Evolutionary conservation across 2,888 invertebrate species (phyloP).

Genomic region (Neocrepidodera transversa): DNA sequence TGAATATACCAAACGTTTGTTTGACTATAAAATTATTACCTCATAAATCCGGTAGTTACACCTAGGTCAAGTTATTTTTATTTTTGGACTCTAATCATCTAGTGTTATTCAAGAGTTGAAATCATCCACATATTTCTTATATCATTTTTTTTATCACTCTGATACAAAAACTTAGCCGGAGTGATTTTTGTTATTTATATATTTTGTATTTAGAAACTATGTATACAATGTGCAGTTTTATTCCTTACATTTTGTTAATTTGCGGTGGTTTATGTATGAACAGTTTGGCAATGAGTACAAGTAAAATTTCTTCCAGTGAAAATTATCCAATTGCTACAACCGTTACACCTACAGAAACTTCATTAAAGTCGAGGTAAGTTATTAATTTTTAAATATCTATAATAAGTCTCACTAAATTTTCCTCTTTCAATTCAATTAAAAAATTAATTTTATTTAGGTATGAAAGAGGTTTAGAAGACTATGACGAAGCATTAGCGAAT

Average conservation of each 20-base stretch:
- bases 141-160: slow-evolving; percentile 11
- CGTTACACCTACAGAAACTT: slow-evolving; percentile 30
- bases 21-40: slow-evolving; percentile 52
- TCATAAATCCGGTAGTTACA: slow-evolving; percentile 52
- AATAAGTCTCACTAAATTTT: neutral
- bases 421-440: too few relatives aligned
- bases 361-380: slow-evolving; percentile 47
- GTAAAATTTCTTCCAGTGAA: slow-evolving; percentile 35
- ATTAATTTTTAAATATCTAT: too few relatives aligned
- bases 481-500: slow-evolving; percentile 52
- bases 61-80: slow-evolving; percentile 43
- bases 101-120: slow-evolving; percentile 41
- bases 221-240: slow-evolving; percentile 32
- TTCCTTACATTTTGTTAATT: slow-evolving; percentile 37
- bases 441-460: slow-evolving; percentile 45
- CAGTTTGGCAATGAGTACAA: slow-evolving; percentile 17
- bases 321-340: slow-evolving; percentile 51
- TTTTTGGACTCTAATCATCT: slow-evolving; percentile 37
- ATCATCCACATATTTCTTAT: slow-evolving; percentile 16
- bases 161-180: slow-evolving; percentile 18
- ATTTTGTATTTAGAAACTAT: slow-evolving; percentile 23
- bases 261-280: slow-evolving; percentile 27
- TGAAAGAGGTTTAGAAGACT: slow-evolving; percentile 55
- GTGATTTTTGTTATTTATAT: slow-evolving; percentile 5
- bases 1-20: slow-evolving; percentile 47